Evolutionary conservation across 2,113 vertebrate species (phyloP).

Genomic region (Leucopsar rothschildi): DNA sequence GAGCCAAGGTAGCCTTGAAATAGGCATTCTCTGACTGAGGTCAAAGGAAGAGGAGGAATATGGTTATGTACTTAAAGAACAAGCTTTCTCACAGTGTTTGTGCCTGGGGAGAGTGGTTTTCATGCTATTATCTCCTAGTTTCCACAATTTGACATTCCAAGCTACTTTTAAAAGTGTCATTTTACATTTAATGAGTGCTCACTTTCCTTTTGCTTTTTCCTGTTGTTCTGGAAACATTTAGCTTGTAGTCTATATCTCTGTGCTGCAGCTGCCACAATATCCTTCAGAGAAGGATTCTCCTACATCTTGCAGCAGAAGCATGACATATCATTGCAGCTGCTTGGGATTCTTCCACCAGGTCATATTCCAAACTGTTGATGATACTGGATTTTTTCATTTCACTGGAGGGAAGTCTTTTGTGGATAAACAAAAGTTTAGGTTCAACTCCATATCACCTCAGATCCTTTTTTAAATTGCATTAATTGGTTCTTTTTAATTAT

Average conservation of each 20-base stretch:
- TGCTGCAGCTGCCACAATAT: neutral
- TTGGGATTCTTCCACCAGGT: neutral
- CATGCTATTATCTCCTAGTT: neutral
- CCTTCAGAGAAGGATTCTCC: neutral
- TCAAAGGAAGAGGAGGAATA: neutral
- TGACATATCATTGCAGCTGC: neutral
- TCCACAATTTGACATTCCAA: neutral
- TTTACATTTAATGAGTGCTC: neutral
- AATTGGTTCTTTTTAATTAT: neutral
- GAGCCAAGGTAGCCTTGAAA: rapidly evolving
- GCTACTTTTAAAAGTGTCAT: neutral
- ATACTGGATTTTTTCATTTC: neutral
- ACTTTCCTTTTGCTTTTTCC: neutral
- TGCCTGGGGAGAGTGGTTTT: neutral
- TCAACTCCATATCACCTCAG: neutral
- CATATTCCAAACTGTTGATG: neutral
- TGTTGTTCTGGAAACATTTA: neutral
- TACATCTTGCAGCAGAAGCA: neutral
- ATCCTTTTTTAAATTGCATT: neutral
- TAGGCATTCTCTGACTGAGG: neutral
- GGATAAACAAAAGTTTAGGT: neutral
- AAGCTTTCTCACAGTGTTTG: neutral
- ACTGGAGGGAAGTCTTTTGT: neutral
- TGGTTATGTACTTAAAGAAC: neutral
- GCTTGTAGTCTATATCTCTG: neutral